Base-by-base conservation (phyloP, 2,888 invertebrate species). In the Eupeodes luniger region DNA sequence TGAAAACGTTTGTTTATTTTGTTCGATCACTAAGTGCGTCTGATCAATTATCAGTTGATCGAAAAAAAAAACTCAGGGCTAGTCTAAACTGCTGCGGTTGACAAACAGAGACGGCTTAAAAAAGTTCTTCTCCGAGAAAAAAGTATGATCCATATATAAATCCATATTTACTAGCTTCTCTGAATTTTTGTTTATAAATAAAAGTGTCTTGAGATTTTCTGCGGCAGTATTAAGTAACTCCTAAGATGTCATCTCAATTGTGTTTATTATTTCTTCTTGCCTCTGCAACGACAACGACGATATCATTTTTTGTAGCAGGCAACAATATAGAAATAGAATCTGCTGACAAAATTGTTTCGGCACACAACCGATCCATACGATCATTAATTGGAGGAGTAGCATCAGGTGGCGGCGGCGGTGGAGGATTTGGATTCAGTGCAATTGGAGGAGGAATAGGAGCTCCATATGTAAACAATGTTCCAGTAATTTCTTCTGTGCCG, bases 401-500 rank as follows among this genome's bases (percentile, higher is more conserved):
- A 66, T 40, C 16, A 19, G 16, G 16, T 10, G 55, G 16, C 16
- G 81, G 81, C 0, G 85, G 19, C 55, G 81, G 81, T 0, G 85
- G 85, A 61, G 79, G 55, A n/a, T 55, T 78, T 40, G 85, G 81
- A 47, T 70, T 85, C 7, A 57, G 69, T 75, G 57, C 51, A 70
- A 44, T 80, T 5, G 85, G 85, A 9, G 81, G 69, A 14, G 66
- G 66, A 19, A 36, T 7, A 40, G 86, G 83, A 14, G 62, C 66
- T 44, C 61, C 77, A 3, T 51, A 53, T 16, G 66, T 87, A 34
- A 87, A 53, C 49, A 80, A 66, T 16, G 72, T 81, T 55, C 83
- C 87, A 7, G 72, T 87, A 1, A 51, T 87, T 36, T 72, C 83
- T 0, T 72, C 87, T 16, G 89, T 89, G 49, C 89, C 89, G 0